Evolutionary conservation across 2,797 vertebrate genomes (phyloP), one percentile per base, ranked within the genome.

Genomic region (Dromococcyx pavoninus): DNA sequence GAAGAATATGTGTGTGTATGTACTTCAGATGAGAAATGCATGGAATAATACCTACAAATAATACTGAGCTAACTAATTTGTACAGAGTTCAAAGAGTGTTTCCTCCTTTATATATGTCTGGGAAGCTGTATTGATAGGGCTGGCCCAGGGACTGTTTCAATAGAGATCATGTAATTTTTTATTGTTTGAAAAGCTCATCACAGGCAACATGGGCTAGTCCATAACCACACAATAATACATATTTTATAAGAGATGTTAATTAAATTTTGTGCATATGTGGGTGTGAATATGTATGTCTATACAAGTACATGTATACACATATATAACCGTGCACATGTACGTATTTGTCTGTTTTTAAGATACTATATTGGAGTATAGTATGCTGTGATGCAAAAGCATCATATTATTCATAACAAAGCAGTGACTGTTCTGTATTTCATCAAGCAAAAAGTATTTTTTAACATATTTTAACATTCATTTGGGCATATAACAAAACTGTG

Each of bases 371-470:
- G 66, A 75, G 44, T 46, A 33, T 16, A 51, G 5, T 53, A 37
- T 46, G n/a, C 24, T 60, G 17, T 71, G 41, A n/a, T 69, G 41
- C 39, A 89, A 77, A 39, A 91, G 65, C 57, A 54, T 81, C 10
- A 1, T 28, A 23, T 39, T 25, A 12, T 75, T 85, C 33, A 17
- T 91, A 85, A 69, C 35, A 46, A 64, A 76, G 17, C 41, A 54
- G 17, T 39, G 50, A 74, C 50, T 76, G 15, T 76, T 53, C 74
- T 81, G 27, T 75, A 37, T 64, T 92, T 87, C 32, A 30, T 86
- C 57, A 86, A 65, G 72, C 37, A 66, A 76, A 53, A 95, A 48
- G 19, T 66, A 82, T 80, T 89, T 94, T 91, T 91, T 35, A 69
- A 91, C 86, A 11, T 57, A 70, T 93, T 77, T 93, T 92, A 69